phyloP scores from a whole-genome alignment of 2,113 vertebrate genomes.

The Salvelinus fontinalis region DNA sequence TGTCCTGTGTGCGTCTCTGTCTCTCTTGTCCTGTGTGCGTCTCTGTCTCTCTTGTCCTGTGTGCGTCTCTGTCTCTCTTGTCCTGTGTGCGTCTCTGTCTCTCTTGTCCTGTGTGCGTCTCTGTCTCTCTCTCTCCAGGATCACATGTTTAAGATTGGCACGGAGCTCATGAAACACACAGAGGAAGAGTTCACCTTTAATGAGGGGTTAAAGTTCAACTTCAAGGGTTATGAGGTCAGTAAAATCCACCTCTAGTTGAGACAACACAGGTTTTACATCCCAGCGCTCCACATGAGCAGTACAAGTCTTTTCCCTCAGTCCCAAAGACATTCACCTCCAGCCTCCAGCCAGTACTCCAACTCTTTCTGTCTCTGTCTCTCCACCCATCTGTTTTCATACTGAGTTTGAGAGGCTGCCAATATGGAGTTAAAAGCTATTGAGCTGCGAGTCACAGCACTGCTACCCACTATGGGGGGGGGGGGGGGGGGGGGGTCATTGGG shows the following conservation, averaged over 20 bases:
- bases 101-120: no score
- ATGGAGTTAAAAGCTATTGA: not conserved
- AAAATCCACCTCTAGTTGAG: no score
- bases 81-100: no score
- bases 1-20: not conserved
- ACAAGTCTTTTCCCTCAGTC: not conserved
- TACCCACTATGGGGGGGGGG: no score
- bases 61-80: no score
- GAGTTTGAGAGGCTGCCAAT: conserved; percentile 12
- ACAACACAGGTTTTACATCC: no score
- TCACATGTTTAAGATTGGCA: conserved; percentile 67
- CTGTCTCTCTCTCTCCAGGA: conserved; percentile 39
- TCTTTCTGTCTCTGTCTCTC: not conserved
- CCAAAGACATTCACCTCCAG: no score
- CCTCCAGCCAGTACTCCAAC: no score
- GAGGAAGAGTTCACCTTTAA: conserved; percentile 46
- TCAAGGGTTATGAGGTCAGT: conserved; percentile 69
- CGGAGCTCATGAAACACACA: conserved; percentile 68
- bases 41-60: not conserved
- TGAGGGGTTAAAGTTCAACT: conserved; percentile 53
- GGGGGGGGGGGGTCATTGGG: no score
- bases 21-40: not conserved
- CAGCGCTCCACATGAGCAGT: not conserved
- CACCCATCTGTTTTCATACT: conserved; percentile 18
- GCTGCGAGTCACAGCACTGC: not conserved